Evolutionary conservation across 2,113 vertebrate genomes (phyloP).

Genomic region (Lycaon pictus): DNA sequence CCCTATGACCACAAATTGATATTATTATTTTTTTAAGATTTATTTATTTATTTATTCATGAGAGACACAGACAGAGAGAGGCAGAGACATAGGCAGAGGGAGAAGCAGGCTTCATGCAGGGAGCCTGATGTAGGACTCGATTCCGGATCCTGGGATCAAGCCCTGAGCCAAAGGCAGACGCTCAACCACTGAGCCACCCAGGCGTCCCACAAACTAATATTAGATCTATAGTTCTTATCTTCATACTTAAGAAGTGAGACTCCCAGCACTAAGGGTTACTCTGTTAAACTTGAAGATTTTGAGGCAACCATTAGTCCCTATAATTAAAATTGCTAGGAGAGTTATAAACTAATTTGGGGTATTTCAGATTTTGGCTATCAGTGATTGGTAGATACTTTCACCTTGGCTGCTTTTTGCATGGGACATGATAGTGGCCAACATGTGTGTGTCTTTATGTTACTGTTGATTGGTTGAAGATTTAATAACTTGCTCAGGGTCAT

Average conservation of each 20-base stretch:
- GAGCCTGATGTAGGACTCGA: too few relatives aligned
- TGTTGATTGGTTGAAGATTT: neutral
- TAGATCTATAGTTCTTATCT: constrained; percentile 4
- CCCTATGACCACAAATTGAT: neutral
- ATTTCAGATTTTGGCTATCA: constrained; percentile 7
- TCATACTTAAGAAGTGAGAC: constrained; percentile 53
- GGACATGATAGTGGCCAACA: constrained; percentile 6
- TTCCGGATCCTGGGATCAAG: too few relatives aligned
- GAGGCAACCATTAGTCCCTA: neutral
- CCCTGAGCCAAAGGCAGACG: too few relatives aligned
- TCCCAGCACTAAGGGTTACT: neutral
- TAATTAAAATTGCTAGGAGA: constrained; percentile 9
- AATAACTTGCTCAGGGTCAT: neutral
- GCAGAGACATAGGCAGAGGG: too few relatives aligned
- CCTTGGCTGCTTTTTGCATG: constrained; percentile 16
- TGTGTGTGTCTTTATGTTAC: constrained; percentile 8
- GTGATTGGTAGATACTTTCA: constrained; percentile 18
- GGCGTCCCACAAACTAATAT: neutral
- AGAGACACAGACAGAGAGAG: too few relatives aligned
- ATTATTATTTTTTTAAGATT: neutral
- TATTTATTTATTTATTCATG: too few relatives aligned
- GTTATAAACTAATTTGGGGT: neutral
- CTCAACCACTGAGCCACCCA: too few relatives aligned
- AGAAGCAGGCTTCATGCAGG: too few relatives aligned
- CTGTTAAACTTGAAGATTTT: constrained; percentile 53